Evolutionary conservation across 2,113 vertebrate species (phyloP).

Genomic region (Gallinago undulata): DNA sequence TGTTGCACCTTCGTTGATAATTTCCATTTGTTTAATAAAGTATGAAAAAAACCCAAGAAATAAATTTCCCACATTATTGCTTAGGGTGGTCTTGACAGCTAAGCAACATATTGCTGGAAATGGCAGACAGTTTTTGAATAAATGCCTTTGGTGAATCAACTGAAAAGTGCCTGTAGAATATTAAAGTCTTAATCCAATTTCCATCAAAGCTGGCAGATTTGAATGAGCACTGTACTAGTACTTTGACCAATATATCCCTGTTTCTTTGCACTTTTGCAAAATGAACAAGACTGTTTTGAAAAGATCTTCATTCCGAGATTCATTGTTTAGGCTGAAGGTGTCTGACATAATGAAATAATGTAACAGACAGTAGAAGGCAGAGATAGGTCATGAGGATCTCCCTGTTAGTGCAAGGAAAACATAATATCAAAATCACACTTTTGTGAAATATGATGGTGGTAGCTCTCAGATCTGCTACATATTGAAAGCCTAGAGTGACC

Average conservation of each 20-base stretch:
- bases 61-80: neutral
- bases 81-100: neutral
- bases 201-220: neutral
- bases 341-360: neutral
- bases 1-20: neutral
- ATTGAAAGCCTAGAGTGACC: neutral
- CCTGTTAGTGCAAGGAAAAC: neutral
- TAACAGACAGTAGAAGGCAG: neutral
- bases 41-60: neutral
- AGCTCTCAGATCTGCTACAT: neutral
- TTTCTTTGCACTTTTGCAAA: neutral
- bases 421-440: neutral
- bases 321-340: neutral
- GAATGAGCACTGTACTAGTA: neutral
- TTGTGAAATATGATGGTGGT: neutral
- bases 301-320: neutral
- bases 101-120: neutral
- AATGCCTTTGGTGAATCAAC: neutral
- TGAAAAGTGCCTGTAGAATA: neutral
- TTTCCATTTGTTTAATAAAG: neutral
- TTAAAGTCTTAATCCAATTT: constrained; percentile 5
- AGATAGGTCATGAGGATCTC: neutral
- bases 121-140: neutral
- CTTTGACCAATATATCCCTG: neutral
- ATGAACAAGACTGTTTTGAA: neutral